These are phyloP conservation scores for Mastomys natalensis DNA, from an alignment of 2,113 vertebrate species.

Conservation along the genomic window DNA sequence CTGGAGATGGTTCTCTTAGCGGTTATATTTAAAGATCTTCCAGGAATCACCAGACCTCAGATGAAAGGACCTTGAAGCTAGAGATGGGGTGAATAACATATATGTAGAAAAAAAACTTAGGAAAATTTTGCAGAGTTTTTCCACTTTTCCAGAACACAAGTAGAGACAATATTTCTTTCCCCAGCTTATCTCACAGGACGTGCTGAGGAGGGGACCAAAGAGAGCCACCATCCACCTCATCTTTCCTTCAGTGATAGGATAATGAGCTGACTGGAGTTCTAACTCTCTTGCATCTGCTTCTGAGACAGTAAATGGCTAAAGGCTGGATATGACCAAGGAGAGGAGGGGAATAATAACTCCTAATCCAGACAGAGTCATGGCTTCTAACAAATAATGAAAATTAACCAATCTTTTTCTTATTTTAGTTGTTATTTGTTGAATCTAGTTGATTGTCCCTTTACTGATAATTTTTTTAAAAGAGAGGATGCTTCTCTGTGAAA, in stretches of 20 bases:
- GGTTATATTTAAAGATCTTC: neutral
- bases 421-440: neutral
- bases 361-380: neutral
- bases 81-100: neutral
- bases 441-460: neutral
- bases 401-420: neutral
- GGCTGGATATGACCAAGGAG: neutral
- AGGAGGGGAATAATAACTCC: neutral
- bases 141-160: constrained; percentile 19
- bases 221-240: neutral
- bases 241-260: neutral
- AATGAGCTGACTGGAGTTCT: neutral
- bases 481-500: neutral
- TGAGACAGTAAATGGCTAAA: neutral
- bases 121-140: neutral
- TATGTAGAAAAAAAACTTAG: neutral
- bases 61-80: neutral
- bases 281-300: neutral
- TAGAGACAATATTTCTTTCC: neutral
- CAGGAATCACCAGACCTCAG: neutral
- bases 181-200: neutral
- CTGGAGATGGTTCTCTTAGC: neutral
- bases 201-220: neutral
- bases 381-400: neutral
- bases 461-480: neutral